Percentiles rank a stretch among this genome's conserved stretches.
phyloP scores from a whole-genome alignment of 2,888 invertebrate species.

The Zonitis immaculata region DNA sequence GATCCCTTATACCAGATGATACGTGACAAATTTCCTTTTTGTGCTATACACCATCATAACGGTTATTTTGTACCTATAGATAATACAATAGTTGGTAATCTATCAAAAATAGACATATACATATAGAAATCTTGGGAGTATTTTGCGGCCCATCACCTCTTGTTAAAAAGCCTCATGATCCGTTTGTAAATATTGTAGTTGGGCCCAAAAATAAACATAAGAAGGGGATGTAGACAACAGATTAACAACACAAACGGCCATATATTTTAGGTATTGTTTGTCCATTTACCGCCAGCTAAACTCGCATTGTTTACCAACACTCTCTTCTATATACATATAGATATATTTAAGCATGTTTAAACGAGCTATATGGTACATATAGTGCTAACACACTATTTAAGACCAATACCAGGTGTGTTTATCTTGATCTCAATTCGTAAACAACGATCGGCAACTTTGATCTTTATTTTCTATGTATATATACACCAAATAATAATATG shows the following conservation, averaged over 20 bases:
- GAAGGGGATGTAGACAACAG: constrained; percentile 46
- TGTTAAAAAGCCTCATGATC: constrained; percentile 28
- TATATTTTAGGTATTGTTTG: constrained; percentile 44
- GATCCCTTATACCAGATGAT: too few relatives aligned
- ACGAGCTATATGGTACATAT: constrained; percentile 17
- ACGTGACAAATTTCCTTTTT: too few relatives aligned
- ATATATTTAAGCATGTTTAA: constrained; percentile 30
- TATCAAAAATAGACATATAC: too few relatives aligned
- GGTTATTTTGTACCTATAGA: not conserved
- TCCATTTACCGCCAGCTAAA: constrained; percentile 49
- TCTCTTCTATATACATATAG: constrained; percentile 36
- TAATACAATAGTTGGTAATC: not conserved
- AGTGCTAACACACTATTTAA: constrained; percentile 34
- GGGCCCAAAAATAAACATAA: constrained; percentile 40
- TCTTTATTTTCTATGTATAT: constrained; percentile 30
- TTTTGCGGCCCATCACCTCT: constrained; percentile 1
- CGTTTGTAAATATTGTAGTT: constrained; percentile 46
- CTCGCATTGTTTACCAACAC: constrained; percentile 45
- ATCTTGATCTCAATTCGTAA: constrained; percentile 41
- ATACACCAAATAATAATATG: too few relatives aligned
- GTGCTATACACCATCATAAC: too few relatives aligned
- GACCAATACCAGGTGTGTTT: constrained; percentile 47
- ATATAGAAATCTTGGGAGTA: not conserved
- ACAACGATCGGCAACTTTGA: constrained; percentile 43
- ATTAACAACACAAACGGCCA: constrained; percentile 44